Conservation (phyloP, 2,888 invertebrate species). For the Pelosia muscerda region DNA sequence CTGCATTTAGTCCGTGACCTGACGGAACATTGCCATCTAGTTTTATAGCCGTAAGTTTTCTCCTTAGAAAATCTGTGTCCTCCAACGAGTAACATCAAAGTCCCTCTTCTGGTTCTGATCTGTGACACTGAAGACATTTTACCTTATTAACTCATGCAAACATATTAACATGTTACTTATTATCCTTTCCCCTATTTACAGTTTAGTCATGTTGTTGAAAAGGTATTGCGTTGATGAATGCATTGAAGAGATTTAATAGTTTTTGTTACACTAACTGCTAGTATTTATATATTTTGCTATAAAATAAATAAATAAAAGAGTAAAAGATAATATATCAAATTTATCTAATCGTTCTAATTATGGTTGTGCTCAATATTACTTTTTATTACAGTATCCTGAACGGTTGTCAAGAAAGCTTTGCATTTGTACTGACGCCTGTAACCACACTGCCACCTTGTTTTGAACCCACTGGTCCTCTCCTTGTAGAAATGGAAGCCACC, state of each 20-base stretch:
- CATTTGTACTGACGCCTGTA: slow-evolving; percentile 51
- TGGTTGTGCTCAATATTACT: slow-evolving; percentile 36
- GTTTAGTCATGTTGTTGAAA: too few relatives aligned
- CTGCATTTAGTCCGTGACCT: slow-evolving; percentile 49
- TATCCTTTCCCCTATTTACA: too few relatives aligned
- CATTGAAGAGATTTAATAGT: too few relatives aligned
- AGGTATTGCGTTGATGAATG: too few relatives aligned
- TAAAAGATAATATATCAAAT: too few relatives aligned
- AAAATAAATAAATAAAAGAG: too few relatives aligned
- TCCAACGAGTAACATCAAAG: slow-evolving; percentile 44
- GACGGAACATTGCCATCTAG: slow-evolving; percentile 66
- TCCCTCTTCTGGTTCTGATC: slow-evolving; percentile 48
- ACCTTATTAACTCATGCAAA: slow-evolving; percentile 10
- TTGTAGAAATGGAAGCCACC: slow-evolving; percentile 54
- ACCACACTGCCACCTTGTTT: slow-evolving; percentile 58
- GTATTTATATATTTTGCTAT: too few relatives aligned
- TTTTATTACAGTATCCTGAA: slow-evolving; percentile 37
- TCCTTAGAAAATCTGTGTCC: slow-evolving; percentile 51
- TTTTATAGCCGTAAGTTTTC: slow-evolving; percentile 42
- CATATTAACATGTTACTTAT: neutral
- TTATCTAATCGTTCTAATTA: neutral
- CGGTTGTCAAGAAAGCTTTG: slow-evolving; percentile 55
- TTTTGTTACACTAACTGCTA: too few relatives aligned
- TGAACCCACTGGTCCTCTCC: slow-evolving; percentile 41
- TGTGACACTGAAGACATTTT: slow-evolving; percentile 35